Percentiles rank a stretch among this genome's conserved stretches.
These are phyloP conservation scores for Scytalopus superciliaris DNA, from an alignment of 2,113 vertebrate genomes.

Conservation along the genomic window DNA sequence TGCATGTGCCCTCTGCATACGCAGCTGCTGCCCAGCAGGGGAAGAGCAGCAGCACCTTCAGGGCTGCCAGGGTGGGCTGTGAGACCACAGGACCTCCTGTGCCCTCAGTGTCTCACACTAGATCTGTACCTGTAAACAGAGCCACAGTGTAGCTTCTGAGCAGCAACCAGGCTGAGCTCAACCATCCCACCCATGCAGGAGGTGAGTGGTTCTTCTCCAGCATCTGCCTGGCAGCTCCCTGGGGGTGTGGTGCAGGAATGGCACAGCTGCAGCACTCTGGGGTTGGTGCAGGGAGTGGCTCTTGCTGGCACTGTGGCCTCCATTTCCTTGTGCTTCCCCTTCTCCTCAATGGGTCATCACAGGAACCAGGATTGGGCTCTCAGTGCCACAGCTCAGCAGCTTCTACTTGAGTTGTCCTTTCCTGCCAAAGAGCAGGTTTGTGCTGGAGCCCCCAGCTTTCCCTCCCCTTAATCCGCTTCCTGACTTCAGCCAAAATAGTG, in stretches of 20 bases:
- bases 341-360: neutral
- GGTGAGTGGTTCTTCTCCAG: neutral
- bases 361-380: neutral
- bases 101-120: rapidly evolving
- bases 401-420: neutral
- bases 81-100: rapidly evolving
- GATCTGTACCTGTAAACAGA: neutral
- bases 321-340: neutral
- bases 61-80: neutral
- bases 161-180: neutral
- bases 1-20: neutral
- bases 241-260: neutral
- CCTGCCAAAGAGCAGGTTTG: neutral
- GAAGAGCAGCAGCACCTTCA: neutral
- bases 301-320: neutral
- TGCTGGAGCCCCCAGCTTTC: neutral
- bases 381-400: neutral
- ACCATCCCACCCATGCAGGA: neutral
- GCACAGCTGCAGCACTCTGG: rapidly evolving
- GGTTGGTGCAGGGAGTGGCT: neutral
- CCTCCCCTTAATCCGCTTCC: neutral
- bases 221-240: neutral
- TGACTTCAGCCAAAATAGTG: neutral
- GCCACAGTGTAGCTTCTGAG: neutral
- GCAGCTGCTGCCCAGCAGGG: neutral